Base-by-base conservation (phyloP, 2,113 vertebrate genomes). In the Pelvicachromis taeniatus region DNA sequence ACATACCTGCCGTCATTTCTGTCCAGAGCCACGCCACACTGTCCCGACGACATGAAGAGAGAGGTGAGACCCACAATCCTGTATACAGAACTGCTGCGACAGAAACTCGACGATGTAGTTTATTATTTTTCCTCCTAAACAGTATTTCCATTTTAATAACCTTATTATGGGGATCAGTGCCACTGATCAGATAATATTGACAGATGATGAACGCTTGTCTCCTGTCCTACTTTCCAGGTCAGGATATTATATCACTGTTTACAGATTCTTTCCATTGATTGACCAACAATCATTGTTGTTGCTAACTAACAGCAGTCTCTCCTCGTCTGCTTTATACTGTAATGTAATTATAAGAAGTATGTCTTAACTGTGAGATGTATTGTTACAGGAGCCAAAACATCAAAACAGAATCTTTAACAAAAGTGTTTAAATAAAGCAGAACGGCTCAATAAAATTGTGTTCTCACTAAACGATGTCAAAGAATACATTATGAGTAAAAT, bases 1-100 rank as follows among this genome's bases (percentile, higher is more conserved):
- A 97, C 96, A 6, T 99, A 97, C 93, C 98, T 99, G 93, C 99
- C 99, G 0, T 99, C 99, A 6, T 99, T 99, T 92, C 96, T 99
- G 52, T 99, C 98, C 80, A 95, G 98, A 77, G 97, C 97, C 7
- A 98, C 97, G 0, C 97, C 96, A 0, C 90, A 88, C 95, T 99
- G 98, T 87, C 97, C 98, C 0, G 81, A 95, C 0, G 93, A 93
- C 82, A 99, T 99, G 98, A 99, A 96, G 90, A 96, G 94, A 78
- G 98, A 99, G 97, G 99, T 99, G 79, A 95, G 87, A 45, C 9
- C 6, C 26, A 53, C 19, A 40, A 31, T 12, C 29, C 50, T 23
- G 12, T 48, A 75, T 9, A 19, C 2, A 31, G 12, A 52, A 13
- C 45, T 68, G 31, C 40, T 33, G 52, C 13, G 54, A 9, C 21